These are phyloP conservation scores for Corvus moneduloides DNA, from an alignment of 2,113 vertebrate genomes.

Conservation along the genomic window DNA sequence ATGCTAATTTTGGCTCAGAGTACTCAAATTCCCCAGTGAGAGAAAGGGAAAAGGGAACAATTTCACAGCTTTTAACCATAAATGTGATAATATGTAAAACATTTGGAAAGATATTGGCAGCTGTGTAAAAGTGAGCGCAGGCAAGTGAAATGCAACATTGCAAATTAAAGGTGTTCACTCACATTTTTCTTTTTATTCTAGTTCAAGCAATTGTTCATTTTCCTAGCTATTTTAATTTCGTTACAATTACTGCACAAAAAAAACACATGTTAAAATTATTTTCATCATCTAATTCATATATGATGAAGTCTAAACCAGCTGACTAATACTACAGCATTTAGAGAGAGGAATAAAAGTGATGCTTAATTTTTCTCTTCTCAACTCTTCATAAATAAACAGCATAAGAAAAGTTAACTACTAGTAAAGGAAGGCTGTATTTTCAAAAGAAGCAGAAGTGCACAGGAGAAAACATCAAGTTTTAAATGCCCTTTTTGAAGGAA, in stretches of 20 bases:
- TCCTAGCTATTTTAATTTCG: neutral
- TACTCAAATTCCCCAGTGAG: slow-evolving; percentile 27
- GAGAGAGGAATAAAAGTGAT: neutral
- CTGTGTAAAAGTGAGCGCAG: neutral
- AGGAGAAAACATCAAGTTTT: neutral
- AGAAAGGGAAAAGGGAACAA: neutral
- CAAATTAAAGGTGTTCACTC: neutral
- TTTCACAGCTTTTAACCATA: slow-evolving; percentile 25
- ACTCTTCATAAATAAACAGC: neutral
- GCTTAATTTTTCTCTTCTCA: neutral
- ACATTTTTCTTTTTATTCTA: neutral
- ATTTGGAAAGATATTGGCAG: neutral
- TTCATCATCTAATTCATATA: neutral
- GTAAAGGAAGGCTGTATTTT: neutral
- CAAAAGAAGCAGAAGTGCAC: neutral
- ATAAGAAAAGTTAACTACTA: neutral
- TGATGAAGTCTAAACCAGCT: neutral
- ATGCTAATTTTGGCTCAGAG: slow-evolving; percentile 32
- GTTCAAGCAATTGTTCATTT: neutral
- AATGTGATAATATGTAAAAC: neutral
- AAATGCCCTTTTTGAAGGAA: neutral
- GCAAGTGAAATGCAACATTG: neutral
- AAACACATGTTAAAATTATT: neutral
- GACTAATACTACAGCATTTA: neutral
- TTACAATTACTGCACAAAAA: neutral